A percentile compares a stretch with the other conserved stretches of the same genome.
Conservation (phyloP, 2,888 invertebrate genomes). For the Cremastinae sp. region DNA sequence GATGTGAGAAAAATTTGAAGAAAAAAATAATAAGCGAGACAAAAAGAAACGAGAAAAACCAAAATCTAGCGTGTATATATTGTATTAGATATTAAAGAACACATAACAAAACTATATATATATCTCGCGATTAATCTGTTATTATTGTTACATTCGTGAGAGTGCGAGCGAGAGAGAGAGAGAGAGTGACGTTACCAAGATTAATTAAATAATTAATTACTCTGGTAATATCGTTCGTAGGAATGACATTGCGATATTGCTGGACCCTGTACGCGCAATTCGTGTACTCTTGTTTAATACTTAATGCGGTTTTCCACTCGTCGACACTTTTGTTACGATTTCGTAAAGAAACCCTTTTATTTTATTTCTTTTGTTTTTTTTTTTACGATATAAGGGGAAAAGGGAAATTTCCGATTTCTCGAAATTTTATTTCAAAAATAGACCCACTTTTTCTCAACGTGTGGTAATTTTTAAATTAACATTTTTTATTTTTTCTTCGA, state of each 20-base stretch:
- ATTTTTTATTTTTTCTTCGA: not conserved
- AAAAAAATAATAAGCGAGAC: constrained; percentile 7
- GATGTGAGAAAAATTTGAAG: constrained; percentile 13
- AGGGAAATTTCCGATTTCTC: constrained; percentile 44
- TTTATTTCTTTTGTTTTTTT: constrained; percentile 56
- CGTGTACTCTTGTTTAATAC: constrained; percentile 49
- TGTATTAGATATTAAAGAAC: constrained; percentile 65
- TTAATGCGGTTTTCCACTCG: constrained; percentile 54
- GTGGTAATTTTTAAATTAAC: not conserved
- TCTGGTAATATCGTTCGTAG: constrained; percentile 69
- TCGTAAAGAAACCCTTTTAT: constrained; percentile 21
- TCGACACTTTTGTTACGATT: constrained; percentile 52
- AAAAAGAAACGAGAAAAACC: constrained; percentile 67
- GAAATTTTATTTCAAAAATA: constrained; percentile 1
- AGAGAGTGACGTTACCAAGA: constrained; percentile 76
- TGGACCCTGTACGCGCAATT: constrained; percentile 50
- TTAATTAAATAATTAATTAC: constrained; percentile 72
- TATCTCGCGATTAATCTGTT: constrained; percentile 76
- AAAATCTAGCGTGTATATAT: constrained; percentile 74
- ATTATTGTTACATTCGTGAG: constrained; percentile 79
- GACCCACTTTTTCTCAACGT: constrained; percentile 51
- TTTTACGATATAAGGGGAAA: constrained; percentile 49
- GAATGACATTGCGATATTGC: constrained; percentile 63
- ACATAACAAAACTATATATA: constrained; percentile 49
- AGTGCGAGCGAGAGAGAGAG: constrained; percentile 38